Base-by-base conservation (phyloP, 2,888 invertebrate genomes). In the Mycalesis mineus region DNA sequence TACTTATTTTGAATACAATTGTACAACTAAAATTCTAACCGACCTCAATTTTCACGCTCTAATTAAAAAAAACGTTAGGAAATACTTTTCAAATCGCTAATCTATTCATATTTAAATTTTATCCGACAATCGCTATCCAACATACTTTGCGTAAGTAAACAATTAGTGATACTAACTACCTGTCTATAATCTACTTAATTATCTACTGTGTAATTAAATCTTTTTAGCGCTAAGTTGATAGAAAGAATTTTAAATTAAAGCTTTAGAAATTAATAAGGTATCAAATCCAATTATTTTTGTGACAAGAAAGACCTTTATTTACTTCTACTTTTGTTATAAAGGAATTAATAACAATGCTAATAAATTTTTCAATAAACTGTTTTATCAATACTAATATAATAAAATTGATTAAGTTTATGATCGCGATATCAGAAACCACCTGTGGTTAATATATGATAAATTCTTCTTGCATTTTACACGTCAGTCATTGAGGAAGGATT, bases 41-140 rank as follows among this genome's bases (percentile, higher is more conserved):
- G 59, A 55, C 59, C 60, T 62, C 44, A 57, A 37, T 54, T 50
- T 60, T 62, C 47, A 60, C 51, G 62, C 57, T 62, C 62, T 57
- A 51, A 60, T 60, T 55, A 55, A 6, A 9, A n/a, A 9, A 7
- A 54, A 55, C n/a, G 15, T 56, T 40, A 39, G 53, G 47, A 57
- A 57, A 52, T 52, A 28, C 9, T 40, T 52, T 39, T 42, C 44
- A 58, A 50, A 55, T 44, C 58, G 54, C 29, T 42, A 58, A 54
- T 41, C 52, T 52, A 52, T 52, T 52, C 52, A 52, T 33, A 52
- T 52, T 52, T 52, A 52, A 42, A 52, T 52, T 52, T 52, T 52
- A 52, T 52, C 52, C 11, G 4, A 33, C 42, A 22, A 42, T 52
- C 42, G 31, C 33, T 47, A 31, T 14, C 17, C 17, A 33, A 17